Evolutionary conservation across 2,113 vertebrate species (phyloP), one percentile per base, ranked within the genome.

Genomic region (Delphinus delphis): DNA sequence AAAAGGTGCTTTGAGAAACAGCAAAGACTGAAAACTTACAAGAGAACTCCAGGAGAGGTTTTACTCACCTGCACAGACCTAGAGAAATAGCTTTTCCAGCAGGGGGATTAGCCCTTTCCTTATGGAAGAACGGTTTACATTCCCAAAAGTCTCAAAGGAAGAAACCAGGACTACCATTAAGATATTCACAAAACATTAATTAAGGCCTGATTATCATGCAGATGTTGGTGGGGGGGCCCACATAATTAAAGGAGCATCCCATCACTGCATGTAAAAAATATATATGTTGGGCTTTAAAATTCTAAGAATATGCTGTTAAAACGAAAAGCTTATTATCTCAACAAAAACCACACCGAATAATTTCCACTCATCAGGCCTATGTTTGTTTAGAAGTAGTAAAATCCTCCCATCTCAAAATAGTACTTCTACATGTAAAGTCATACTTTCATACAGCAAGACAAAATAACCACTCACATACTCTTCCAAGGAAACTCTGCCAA

Each of bases 341-440:
- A 77, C 17, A 44, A 62, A 95, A 97, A n/a, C 28, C n/a, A 89
- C 90, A 77, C 8, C 6, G 8, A 76, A 90, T 76, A 55, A 92
- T 79, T 95, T 76, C 62, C 25, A 81, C 91, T 84, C 44, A 68
- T 87, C 33, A 17, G 26, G 33, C 53, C 77, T 86, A 90, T 55
- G 33, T 95, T 95, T 83, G 87, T 85, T 97, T 60, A 86, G 33
- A n/a, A 71, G 71, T 82, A 85, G 31, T 94, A 96, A 96, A 97
- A 94, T 76, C 70, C 63, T 95, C 79, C 68, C 58, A 93, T n/a
- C 68, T 96, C 89, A 80, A 97, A 95, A 92, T 18, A 90, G 21
- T 70, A 67, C 36, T 63, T 92, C 53, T 50, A 87, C 77, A 67
- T 26, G 47, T 63, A 73, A 93, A 92, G n/a, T 58, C 44, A 71